Evolutionary conservation across 2,797 vertebrate species (phyloP).

Genomic region (Ammospiza maritima): DNA sequence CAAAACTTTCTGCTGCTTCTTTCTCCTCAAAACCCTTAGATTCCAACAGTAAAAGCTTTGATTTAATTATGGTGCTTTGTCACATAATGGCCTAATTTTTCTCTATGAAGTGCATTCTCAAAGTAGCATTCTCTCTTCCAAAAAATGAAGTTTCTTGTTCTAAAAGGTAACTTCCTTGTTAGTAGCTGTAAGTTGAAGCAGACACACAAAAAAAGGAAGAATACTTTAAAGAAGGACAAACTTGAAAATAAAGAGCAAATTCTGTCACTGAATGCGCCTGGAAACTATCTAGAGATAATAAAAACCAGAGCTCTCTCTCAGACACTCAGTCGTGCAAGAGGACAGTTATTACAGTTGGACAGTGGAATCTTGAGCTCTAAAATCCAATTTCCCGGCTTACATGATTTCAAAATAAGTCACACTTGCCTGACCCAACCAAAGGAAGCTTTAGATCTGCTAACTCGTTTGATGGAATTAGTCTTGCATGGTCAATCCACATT

Average conservation of each 20-base stretch:
- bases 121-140: background rate
- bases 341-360: background rate
- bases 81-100: background rate
- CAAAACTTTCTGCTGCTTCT: background rate
- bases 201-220: background rate
- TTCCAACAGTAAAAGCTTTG: background rate
- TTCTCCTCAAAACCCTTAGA: background rate
- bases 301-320: background rate
- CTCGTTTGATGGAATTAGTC: background rate
- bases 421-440: background rate
- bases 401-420: background rate
- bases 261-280: background rate
- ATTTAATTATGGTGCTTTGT: background rate
- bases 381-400: background rate
- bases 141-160: background rate
- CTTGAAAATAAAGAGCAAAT: constrained; percentile 1
- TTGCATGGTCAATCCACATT: background rate
- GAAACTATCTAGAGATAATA: background rate
- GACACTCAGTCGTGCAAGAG: background rate
- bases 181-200: background rate
- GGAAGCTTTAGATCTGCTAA: background rate
- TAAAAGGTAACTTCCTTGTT: background rate
- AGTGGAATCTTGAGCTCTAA: background rate
- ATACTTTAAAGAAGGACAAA: background rate
- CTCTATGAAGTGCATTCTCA: background rate